Evolutionary conservation across 2,888 invertebrate genomes (phyloP), one percentile per base, ranked within the genome.

Genomic region (Colostygia pectinataria): DNA sequence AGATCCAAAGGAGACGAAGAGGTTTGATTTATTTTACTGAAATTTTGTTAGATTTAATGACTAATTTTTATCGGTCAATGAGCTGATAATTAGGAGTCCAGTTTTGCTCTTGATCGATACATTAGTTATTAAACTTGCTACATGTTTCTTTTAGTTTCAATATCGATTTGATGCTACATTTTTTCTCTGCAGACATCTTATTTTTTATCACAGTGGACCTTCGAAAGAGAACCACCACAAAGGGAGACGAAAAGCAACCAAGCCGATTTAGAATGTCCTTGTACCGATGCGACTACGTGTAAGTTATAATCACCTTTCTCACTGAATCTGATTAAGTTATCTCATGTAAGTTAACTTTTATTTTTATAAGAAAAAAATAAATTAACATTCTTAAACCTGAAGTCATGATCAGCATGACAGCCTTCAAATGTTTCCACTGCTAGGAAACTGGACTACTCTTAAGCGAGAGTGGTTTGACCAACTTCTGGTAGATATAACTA

Each of bases 181-280:
- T 25, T 45, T 45, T 15, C 42, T 31, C 36, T 38, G 10, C 40
- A 45, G 23, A 36, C 36, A 48, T 24, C 27, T 41, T 41, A 43
- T 39, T 52, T 43, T 32, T 44, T 40, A 48, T 33, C 39, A 42
- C 56, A 74, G 74, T 74, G 71, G 75, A 52, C 53, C 31, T 62
- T 61, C 13, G 68, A 63, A 23, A 69, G 55, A 37, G 38, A 57
- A 3, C 34, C 53, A 10, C 55, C 59, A 6, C 59, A 55, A 36
- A 66, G 59, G 48, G 73, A 69, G 48, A 57, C 71, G 0, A 76
- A 75, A 55, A 66, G 68, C 37, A 76, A 69, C 38, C 70, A 73
- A 44, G 53, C 58, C 5, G 62, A 52, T 8, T 20, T 34, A 9
- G 31, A 32, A 1, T 59, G 57, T 13, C 25, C 56, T 4, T 61